Percentiles rank a stretch among this genome's conserved stretches.
Evolutionary conservation across 2,888 invertebrate genomes (phyloP).

Genomic region (Podabrus alpinus): DNA sequence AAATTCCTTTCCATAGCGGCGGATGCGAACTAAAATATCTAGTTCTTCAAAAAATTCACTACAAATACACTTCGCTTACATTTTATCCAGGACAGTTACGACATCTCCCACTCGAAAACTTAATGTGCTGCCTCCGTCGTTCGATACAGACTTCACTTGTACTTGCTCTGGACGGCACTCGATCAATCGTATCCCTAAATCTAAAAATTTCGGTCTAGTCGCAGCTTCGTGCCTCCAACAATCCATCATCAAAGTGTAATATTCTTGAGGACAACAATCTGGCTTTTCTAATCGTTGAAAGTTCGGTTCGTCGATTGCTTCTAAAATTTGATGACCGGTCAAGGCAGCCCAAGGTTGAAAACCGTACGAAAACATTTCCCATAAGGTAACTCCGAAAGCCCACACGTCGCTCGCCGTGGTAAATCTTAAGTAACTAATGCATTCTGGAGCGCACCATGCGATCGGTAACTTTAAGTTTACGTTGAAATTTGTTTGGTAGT

Average conservation of each 20-base stretch:
- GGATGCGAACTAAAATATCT: conserved; percentile 58
- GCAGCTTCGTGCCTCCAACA: conserved; percentile 95
- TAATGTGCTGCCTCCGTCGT: conserved; percentile 68
- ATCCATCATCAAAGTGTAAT: conserved; percentile 89
- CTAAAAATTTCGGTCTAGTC: conserved; percentile 87
- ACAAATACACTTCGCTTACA: conserved; percentile 52
- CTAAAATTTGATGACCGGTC: conserved; percentile 86
- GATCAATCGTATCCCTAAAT: conserved; percentile 76
- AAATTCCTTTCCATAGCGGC: conserved; percentile 87
- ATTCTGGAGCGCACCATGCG: conserved; percentile 99
- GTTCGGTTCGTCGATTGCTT: conserved; percentile 92
- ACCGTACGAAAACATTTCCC: conserved; percentile 99
- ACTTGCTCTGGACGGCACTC: conserved; percentile 92
- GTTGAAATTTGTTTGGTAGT: conserved; percentile 97
- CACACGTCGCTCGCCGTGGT: conserved; percentile 97
- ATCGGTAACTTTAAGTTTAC: conserved; percentile 96
- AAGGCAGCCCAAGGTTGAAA: conserved; percentile 97
- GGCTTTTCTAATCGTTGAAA: conserved; percentile 90
- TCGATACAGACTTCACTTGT: conserved; percentile 68
- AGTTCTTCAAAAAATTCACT: neutral
- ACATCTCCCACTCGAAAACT: conserved; percentile 86
- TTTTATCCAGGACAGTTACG: conserved; percentile 89
- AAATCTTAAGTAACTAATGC: conserved; percentile 93
- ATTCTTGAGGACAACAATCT: conserved; percentile 92
- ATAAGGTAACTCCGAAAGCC: conserved; percentile 96